Percentiles rank a stretch among this genome's conserved stretches.
These are phyloP conservation scores for Stratiolaelaps scimitus DNA, from an alignment of 1,140 invertebrate species.

Conservation along the genomic window DNA sequence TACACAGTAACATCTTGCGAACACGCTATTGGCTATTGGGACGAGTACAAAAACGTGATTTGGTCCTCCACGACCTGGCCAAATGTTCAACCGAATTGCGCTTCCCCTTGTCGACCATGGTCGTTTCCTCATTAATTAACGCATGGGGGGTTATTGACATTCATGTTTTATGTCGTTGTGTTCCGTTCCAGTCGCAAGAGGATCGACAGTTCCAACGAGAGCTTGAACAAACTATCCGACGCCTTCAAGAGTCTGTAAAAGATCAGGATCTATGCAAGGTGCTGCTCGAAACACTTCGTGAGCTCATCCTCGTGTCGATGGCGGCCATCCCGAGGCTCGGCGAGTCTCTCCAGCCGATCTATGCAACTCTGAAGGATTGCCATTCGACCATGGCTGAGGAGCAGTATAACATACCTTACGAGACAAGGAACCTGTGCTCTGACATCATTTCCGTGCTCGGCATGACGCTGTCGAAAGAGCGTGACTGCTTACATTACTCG, in stretches of 20 bases:
- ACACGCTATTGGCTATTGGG: no score
- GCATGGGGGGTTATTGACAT: neutral
- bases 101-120: no score
- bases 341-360: constrained; percentile 91
- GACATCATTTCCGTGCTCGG: constrained; percentile 91
- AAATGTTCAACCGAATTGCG: no score
- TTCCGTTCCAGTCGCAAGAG: constrained; percentile 57
- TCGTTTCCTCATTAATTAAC: no score
- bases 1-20: no score
- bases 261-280: constrained; percentile 65
- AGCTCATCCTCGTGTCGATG: constrained; percentile 89
- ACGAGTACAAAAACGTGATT: no score
- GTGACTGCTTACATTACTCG: constrained; percentile 84
- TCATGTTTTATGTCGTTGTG: neutral
- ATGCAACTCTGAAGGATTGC: constrained; percentile 73
- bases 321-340: constrained; percentile 97
- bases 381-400: constrained; percentile 58
- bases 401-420: no score
- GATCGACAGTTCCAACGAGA: constrained; percentile 63
- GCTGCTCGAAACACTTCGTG: constrained; percentile 71
- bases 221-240: constrained; percentile 34
- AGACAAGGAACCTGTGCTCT: constrained; percentile 58
- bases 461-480: constrained; percentile 82
- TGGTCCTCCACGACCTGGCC: no score
- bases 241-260: constrained; percentile 56